A percentile compares a stretch with the other conserved stretches of the same genome.
Conservation (phyloP, 2,113 vertebrate species). For the Pogona vitticeps region DNA sequence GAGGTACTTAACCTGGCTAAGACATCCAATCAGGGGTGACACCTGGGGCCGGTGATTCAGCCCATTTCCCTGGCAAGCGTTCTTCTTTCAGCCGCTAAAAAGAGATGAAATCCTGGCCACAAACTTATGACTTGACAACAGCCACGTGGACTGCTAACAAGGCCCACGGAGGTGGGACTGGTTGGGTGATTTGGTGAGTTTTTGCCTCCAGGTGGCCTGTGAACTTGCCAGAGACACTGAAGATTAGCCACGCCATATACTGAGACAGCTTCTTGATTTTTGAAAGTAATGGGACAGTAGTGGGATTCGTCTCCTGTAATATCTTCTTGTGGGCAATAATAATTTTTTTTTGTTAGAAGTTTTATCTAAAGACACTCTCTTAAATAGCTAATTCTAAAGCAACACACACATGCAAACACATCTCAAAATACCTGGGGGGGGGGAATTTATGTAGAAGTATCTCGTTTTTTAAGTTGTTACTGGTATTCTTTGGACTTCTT, state of each 20-base stretch:
- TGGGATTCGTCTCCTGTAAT: too few relatives aligned
- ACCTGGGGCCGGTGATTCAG: not conserved
- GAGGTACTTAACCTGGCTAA: not conserved
- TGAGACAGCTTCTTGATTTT: constrained; percentile 26
- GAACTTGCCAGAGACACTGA: not conserved
- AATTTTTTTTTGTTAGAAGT: not conserved
- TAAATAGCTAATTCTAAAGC: not conserved
- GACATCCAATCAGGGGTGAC: not conserved
- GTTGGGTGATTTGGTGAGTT: not conserved
- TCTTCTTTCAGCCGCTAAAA: not conserved
- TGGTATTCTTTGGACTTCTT: too few relatives aligned
- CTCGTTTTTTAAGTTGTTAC: too few relatives aligned
- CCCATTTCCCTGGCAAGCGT: not conserved
- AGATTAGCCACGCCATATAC: constrained; percentile 12
- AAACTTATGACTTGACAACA: not conserved
- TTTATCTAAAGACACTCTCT: not conserved
- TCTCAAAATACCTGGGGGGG: too few relatives aligned
- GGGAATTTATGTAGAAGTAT: too few relatives aligned
- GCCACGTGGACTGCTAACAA: not conserved
- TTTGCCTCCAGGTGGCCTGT: not conserved
- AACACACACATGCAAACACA: too few relatives aligned
- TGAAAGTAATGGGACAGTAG: too few relatives aligned
- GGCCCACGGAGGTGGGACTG: not conserved
- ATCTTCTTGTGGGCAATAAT: not conserved
- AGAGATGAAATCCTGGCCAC: not conserved